Evolutionary conservation across 1,140 invertebrate genomes (phyloP).

Genomic region (Aleiodes sp.): DNA sequence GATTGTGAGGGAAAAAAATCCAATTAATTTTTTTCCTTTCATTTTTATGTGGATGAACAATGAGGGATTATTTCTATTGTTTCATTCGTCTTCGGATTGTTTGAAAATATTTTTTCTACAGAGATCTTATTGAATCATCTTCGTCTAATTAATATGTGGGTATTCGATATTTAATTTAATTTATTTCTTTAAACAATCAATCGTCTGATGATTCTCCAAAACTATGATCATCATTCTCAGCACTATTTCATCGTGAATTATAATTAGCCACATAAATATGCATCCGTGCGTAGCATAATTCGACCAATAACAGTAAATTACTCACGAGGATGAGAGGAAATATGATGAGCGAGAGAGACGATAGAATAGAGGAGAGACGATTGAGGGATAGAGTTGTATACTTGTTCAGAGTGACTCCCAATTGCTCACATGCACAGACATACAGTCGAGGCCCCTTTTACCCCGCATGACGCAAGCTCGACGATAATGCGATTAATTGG

Average conservation of each 20-base stretch:
- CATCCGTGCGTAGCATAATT: conserved; percentile 66
- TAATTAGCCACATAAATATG: conserved; percentile 67
- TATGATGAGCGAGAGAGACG: conserved; percentile 23
- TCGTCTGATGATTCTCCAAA: conserved; percentile 41
- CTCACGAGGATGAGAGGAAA: conserved; percentile 50
- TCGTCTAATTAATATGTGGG: too few relatives aligned
- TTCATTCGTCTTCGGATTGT: too few relatives aligned
- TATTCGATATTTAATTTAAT: background rate
- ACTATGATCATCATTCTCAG: conserved; percentile 58
- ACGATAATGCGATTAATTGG: conserved; percentile 67
- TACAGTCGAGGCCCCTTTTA: background rate
- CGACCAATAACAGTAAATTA: conserved; percentile 67
- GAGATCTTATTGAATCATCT: too few relatives aligned
- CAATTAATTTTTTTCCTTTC: too few relatives aligned
- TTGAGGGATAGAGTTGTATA: background rate
- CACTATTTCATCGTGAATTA: conserved; percentile 66
- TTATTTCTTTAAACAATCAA: background rate
- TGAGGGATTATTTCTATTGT: too few relatives aligned
- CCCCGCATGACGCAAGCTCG: conserved; percentile 30
- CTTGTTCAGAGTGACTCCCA: background rate
- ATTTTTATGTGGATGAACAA: too few relatives aligned
- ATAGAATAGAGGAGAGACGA: background rate
- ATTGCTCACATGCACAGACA: background rate
- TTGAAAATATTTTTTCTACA: too few relatives aligned
- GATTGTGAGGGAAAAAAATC: too few relatives aligned